A percentile compares a stretch with the other conserved stretches of the same genome.
phyloP scores from a whole-genome alignment of 2,797 vertebrate species.

The Sebastiscus albofasciatus region DNA sequence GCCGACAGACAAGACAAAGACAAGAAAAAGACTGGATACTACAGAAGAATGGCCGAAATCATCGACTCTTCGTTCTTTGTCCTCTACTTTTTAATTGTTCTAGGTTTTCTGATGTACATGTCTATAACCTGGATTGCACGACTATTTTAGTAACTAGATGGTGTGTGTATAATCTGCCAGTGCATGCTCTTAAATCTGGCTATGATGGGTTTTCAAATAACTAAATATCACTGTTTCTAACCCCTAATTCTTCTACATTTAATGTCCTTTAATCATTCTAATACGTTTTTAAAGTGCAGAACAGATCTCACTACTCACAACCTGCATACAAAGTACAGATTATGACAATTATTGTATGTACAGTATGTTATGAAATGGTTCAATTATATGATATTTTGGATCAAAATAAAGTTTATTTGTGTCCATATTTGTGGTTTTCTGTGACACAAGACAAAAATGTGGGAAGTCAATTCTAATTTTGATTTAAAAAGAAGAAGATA shows the following conservation, averaged over 20 bases:
- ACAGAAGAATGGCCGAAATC: constrained; percentile 12
- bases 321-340: not conserved
- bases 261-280: not conserved
- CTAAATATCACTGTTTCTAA: not conserved
- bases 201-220: not conserved
- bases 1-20: not conserved
- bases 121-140: not conserved
- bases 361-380: not conserved
- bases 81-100: constrained; percentile 14
- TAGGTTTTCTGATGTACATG: not conserved
- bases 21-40: not conserved
- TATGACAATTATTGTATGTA: not conserved
- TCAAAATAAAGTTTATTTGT: not conserved
- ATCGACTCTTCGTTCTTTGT: constrained; percentile 39
- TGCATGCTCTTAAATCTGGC: not conserved
- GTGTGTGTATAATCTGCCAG: not conserved
- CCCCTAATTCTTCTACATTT: not conserved
- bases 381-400: not conserved
- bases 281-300: not conserved
- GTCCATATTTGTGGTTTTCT: not conserved
- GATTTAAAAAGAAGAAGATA: no score
- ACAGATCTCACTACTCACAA: not conserved
- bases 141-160: not conserved
- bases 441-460: not conserved
- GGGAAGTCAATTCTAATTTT: not conserved